These are phyloP conservation scores for Chionomys nivalis DNA, from an alignment of 2,113 vertebrate genomes.

Conservation along the genomic window DNA sequence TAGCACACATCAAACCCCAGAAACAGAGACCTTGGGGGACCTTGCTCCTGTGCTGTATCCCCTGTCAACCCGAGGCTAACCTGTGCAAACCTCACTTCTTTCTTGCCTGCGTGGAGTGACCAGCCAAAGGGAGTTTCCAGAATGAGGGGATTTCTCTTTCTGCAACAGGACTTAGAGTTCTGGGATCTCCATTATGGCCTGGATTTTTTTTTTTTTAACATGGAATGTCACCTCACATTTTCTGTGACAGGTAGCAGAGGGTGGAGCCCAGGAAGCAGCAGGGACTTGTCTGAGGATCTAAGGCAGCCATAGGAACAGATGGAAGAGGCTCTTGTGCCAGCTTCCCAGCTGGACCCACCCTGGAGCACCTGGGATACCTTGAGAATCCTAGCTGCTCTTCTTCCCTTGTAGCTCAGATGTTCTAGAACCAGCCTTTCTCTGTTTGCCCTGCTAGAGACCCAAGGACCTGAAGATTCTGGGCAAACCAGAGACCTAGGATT, in stretches of 20 bases:
- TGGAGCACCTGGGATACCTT: background rate
- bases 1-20: background rate
- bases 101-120: conserved; percentile 1
- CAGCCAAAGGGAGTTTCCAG: background rate
- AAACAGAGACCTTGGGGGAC: background rate
- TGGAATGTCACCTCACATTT: background rate
- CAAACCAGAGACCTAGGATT: background rate
- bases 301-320: background rate
- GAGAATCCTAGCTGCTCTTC: background rate
- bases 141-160: background rate
- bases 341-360: background rate
- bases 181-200: background rate
- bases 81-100: background rate
- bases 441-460: background rate
- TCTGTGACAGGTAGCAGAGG: background rate
- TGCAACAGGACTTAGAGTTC: background rate
- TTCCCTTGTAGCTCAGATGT: background rate
- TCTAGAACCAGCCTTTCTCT: background rate
- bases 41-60: background rate
- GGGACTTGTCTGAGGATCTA: background rate
- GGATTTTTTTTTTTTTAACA: background rate
- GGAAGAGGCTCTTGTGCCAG: background rate
- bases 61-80: background rate
- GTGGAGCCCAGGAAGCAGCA: background rate
- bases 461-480: background rate